Percentiles rank a stretch among this genome's conserved stretches.
These are phyloP conservation scores for Rafetus swinhoei DNA, from an alignment of 2,113 vertebrate genomes.

Conservation along the genomic window DNA sequence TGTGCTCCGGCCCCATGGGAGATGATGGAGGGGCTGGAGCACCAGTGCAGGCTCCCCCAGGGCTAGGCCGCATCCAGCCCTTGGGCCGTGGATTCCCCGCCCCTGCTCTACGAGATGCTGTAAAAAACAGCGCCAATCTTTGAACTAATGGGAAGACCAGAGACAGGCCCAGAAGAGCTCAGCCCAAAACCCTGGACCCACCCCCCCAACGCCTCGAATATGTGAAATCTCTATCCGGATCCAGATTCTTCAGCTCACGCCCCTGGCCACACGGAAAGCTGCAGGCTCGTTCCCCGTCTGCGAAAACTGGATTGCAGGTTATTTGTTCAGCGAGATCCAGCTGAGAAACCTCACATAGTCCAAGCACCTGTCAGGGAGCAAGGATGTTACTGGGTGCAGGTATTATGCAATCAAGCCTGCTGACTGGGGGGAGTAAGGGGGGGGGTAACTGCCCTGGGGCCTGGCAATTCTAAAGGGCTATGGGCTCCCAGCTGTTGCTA, in stretches of 20 bases:
- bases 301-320: not conserved
- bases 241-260: not conserved
- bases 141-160: not conserved
- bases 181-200: not conserved
- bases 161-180: not conserved
- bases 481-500: too few species aligned
- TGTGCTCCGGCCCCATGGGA: too few species aligned
- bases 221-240: not conserved
- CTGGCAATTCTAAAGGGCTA: too few species aligned
- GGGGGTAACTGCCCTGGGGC: too few species aligned
- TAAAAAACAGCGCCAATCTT: not conserved
- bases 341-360: not conserved
- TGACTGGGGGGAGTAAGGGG: not conserved
- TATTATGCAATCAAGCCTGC: not conserved
- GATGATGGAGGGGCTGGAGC: too few species aligned
- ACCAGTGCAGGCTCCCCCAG: too few species aligned
- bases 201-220: not conserved
- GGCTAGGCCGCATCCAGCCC: too few species aligned
- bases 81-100: too few species aligned
- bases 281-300: not conserved
- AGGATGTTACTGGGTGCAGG: not conserved
- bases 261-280: fast-evolving
- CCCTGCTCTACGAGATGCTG: not conserved
- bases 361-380: not conserved
- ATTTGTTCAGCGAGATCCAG: not conserved